Percentiles rank a stretch among this genome's conserved stretches.
Evolutionary conservation across 2,888 invertebrate genomes (phyloP).

Genomic region (Neoaliturus tenellus): DNA sequence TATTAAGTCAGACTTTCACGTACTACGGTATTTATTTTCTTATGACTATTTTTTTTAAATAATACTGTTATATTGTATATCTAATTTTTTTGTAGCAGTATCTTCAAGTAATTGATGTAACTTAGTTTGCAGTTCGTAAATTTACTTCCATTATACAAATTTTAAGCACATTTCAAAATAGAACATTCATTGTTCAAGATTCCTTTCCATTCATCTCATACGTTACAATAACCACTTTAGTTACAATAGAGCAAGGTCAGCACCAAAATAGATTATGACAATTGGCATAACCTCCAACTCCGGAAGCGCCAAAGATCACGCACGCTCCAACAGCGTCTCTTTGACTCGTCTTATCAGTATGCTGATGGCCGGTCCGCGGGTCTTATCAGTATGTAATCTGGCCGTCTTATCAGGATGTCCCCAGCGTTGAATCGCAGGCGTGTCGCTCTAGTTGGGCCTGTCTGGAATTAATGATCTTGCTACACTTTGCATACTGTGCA

Average conservation of each 20-base stretch:
- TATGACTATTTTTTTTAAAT: no score
- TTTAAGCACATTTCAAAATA: no score
- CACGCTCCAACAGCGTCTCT: neutral
- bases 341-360: neutral
- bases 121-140: no score
- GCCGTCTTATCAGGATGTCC: neutral
- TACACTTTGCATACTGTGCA: neutral
- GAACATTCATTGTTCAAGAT: no score
- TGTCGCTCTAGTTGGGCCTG: neutral
- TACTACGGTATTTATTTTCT: no score
- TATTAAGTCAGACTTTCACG: no score
- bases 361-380: neutral
- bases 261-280: neutral
- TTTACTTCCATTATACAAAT: no score
- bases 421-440: neutral
- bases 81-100: no score
- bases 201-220: no score
- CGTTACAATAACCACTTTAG: no score
- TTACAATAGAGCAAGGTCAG: neutral
- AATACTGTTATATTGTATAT: no score
- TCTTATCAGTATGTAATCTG: slow-evolving; percentile 27
- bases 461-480: neutral
- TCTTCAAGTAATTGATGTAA: no score
- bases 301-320: neutral
- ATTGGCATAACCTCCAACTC: neutral